Conservation (phyloP, 2,113 vertebrate species). For the Atractosteus spatula region DNA sequence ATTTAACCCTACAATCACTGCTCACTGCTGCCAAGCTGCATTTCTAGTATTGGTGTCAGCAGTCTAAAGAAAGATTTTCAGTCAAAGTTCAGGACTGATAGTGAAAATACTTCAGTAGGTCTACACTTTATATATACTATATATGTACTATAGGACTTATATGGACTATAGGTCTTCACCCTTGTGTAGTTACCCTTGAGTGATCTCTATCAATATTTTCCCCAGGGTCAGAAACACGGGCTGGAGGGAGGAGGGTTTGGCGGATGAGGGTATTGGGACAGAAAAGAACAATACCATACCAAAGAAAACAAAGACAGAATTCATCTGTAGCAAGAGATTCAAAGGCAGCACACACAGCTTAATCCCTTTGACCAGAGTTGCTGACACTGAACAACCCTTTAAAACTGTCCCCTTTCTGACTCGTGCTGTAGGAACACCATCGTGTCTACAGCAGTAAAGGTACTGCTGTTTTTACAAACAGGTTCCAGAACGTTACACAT, state of each 20-base stretch:
- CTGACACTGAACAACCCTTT: constrained; percentile 70
- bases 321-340: constrained; percentile 54
- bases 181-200: neutral
- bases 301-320: constrained; percentile 28
- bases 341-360: constrained; percentile 62
- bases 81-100: too few species aligned
- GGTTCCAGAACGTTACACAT: neutral
- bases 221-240: constrained; percentile 37
- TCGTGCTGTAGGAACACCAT: constrained; percentile 32
- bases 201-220: neutral
- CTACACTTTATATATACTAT: too few species aligned
- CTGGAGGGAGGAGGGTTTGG: constrained; percentile 35
- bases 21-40: neutral
- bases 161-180: neutral
- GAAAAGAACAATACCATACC: constrained; percentile 22
- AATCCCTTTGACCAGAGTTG: constrained; percentile 74
- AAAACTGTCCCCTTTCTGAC: constrained; percentile 46
- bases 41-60: too few species aligned
- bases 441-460: constrained; percentile 34
- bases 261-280: neutral
- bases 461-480: constrained; percentile 31
- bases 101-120: too few species aligned
- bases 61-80: too few species aligned
- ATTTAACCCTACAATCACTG: too few species aligned
- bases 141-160: too few species aligned